Base-by-base conservation (phyloP, 2,888 invertebrate species). In the Pandemis heparana region DNA sequence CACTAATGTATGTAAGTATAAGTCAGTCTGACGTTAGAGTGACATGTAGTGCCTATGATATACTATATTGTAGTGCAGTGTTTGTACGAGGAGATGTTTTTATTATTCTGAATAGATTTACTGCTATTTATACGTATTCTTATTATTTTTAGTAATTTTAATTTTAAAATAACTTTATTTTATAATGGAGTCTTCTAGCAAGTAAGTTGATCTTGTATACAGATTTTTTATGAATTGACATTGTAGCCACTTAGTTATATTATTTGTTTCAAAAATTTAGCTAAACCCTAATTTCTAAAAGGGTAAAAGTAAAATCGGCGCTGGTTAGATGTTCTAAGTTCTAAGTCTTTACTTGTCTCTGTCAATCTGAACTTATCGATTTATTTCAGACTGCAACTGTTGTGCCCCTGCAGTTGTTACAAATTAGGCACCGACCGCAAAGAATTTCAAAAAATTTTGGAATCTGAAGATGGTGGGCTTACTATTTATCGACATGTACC, bases 371-470 rank as follows among this genome's bases (percentile, higher is more conserved):
- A 2, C n/a, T 38, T 38, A 9, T 65, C 9, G 4, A 12, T 14
- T 53, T 14, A 68, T 76, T 74, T 8, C 71, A 78, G 77, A 65
- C 23, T 69, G 10, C 56, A 61, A 9, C 70, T 39, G 7, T 70
- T 39, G 9, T 70, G 71, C 18, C 32, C 10, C 67, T 83, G 85
- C 63, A 77, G 76, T 61, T 82, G 82, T 75, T 83, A 78, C 76
- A 79, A 79, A 75, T 61, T 51, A 23, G 80, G 82, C 75, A 74
- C 75, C 10, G 75, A 77, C 62, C 78, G 78, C 43, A 73, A 67
- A 18, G 81, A 79, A 10, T 87, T 86, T 69, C 78, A 84, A 71
- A 86, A 87, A 79, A 75, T 87, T 8, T 67, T 81, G 41, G 82
- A 86, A 43, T 67, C 85, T 2, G 78, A 84, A 72, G 81, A 84